A percentile compares a stretch with the other conserved stretches of the same genome.
Conservation (phyloP, 2,797 vertebrate species). For the Spea hammondii region DNA sequence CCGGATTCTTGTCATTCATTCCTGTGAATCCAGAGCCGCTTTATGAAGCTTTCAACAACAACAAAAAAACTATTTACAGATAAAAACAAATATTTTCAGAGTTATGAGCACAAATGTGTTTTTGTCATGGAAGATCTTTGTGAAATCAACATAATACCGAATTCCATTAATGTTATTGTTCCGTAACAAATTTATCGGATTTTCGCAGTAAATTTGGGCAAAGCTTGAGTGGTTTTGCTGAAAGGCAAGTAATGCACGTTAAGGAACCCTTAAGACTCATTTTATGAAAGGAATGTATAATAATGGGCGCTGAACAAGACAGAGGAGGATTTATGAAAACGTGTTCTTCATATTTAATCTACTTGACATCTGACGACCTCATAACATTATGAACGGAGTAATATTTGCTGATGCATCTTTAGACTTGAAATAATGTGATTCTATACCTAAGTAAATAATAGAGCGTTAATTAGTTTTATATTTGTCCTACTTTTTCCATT, state of each 20-base stretch:
- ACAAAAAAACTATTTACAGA: no score
- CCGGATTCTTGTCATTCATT: no score
- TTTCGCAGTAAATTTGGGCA: constrained; percentile 5
- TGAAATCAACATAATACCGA: neutral
- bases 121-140: no score
- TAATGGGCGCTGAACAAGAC: constrained; percentile 1
- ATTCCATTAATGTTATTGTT: constrained; percentile 17
- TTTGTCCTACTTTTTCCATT: no score
- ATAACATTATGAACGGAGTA: neutral
- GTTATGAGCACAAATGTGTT: no score
- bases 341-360: neutral
- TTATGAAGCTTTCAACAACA: no score
- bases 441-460: no score
- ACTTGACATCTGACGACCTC: neutral
- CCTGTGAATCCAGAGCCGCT: no score
- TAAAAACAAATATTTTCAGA: no score
- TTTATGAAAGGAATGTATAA: neutral
- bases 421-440: no score
- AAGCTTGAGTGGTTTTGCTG: constrained; percentile 12
- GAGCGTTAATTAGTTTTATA: no score
- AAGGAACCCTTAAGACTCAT: constrained; percentile 6
- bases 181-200: neutral
- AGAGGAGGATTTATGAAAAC: neutral
- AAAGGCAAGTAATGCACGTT: constrained; percentile 7
- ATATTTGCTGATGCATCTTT: neutral